phyloP scores from a whole-genome alignment of 2,797 vertebrate genomes.

The Cynopterus sphinx region DNA sequence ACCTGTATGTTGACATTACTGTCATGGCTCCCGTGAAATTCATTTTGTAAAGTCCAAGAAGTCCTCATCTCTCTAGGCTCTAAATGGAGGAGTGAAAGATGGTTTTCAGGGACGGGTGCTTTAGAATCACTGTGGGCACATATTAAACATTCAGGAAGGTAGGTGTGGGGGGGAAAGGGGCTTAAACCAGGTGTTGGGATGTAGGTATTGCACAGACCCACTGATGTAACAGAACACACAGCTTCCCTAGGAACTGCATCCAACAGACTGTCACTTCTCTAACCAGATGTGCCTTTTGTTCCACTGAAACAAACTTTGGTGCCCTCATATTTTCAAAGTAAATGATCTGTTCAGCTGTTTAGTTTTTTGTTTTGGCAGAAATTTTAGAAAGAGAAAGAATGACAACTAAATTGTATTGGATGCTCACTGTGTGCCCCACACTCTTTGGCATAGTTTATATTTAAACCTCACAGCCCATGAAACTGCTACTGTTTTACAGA shows the following conservation, averaged over 20 bases:
- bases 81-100: neutral
- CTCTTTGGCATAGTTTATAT: neutral
- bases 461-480: neutral
- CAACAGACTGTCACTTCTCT: neutral
- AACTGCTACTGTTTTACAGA: neutral
- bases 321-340: neutral
- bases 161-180: fast-evolving
- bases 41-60: too few species aligned
- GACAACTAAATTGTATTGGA: neutral
- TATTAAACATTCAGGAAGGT: too few species aligned
- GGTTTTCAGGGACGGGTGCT: neutral
- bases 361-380: neutral
- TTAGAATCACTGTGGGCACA: too few species aligned
- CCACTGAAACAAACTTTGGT: neutral
- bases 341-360: neutral
- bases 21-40: too few species aligned
- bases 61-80: too few species aligned
- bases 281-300: neutral
- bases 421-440: neutral
- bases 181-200: neutral
- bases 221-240: fast-evolving
- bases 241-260: neutral
- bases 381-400: neutral
- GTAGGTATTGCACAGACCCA: neutral
- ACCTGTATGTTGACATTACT: too few species aligned